Evolutionary conservation across 2,797 vertebrate species (phyloP).

Genomic region (Philypnodon macrostomus): DNA sequence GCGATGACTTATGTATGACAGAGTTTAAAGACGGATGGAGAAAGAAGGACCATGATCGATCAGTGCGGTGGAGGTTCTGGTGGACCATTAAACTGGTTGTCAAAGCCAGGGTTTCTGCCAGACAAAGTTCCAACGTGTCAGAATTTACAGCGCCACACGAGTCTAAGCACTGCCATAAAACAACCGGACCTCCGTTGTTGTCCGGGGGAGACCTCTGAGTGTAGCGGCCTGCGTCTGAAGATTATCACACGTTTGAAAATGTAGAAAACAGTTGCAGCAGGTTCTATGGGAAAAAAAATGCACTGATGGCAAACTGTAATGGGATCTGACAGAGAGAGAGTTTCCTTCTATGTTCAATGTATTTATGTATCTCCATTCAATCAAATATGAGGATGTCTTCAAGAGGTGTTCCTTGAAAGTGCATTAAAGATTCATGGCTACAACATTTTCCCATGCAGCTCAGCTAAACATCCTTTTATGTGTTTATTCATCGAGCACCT

Average conservation of each 20-base stretch:
- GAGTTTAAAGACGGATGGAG: constrained; percentile 68
- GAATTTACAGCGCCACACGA: constrained; percentile 63
- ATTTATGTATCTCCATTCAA: too few relatives aligned
- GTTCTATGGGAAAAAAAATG: too few relatives aligned
- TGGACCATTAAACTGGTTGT: constrained; percentile 72
- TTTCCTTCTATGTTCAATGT: too few relatives aligned
- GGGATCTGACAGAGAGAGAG: too few relatives aligned
- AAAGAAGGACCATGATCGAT: constrained; percentile 66
- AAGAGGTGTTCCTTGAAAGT: too few relatives aligned
- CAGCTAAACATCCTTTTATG: too few relatives aligned
- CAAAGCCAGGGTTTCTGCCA: constrained; percentile 56
- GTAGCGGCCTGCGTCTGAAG: constrained; percentile 40
- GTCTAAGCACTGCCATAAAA: constrained; percentile 62
- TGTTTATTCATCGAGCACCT: background rate
- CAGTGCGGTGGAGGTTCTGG: constrained; percentile 56
- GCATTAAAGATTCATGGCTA: too few relatives aligned
- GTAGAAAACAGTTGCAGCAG: constrained; percentile 7
- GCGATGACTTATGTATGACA: constrained; percentile 66
- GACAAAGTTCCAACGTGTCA: constrained; percentile 36
- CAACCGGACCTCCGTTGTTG: constrained; percentile 44
- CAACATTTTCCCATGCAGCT: too few relatives aligned
- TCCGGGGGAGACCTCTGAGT: constrained; percentile 35
- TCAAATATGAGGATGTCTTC: too few relatives aligned
- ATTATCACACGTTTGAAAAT: constrained; percentile 41
- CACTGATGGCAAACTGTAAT: too few relatives aligned